Evolutionary conservation across 1,140 invertebrate genomes (phyloP), one percentile per base, ranked within the genome.

Genomic region (Listronotus bonariensis): DNA sequence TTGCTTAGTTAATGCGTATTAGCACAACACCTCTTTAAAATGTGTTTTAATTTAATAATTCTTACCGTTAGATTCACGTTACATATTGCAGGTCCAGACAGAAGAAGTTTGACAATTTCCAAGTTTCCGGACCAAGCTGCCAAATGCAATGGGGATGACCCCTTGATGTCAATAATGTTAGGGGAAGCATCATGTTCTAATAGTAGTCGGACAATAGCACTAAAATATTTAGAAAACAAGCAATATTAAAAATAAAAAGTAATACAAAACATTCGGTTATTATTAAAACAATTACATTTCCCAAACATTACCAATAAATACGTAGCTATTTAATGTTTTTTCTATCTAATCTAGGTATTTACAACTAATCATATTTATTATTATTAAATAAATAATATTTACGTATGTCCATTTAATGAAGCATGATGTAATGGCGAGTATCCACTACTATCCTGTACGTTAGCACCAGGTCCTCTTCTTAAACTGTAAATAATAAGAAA

Each of bases 341-440:
- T n/a, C n/a, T n/a, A n/a, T n/a, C n/a, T n/a, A n/a, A n/a, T n/a
- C n/a, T n/a, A n/a, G n/a, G n/a, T n/a, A n/a, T n/a, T n/a, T n/a
- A n/a, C n/a, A n/a, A n/a, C n/a, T n/a, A n/a, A n/a, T n/a, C n/a
- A n/a, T n/a, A n/a, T 26, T 26, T 26, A 26, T 26, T 26, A 26
- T 26, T 26, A 26, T 3, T 26, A 26, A 26, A 26, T 26, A 26
- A 26, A 26, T 1, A 6, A 54, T 54, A 83, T 86, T 86, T 87
- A 96, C 92, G 85, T 89, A 78, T 98, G 95, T 6, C 95, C 94
- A 80, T 97, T 95, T 36, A 98, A 84, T 51, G 95, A 91, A 42
- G 96, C 94, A 79, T 96, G 92, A 79, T 99, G 96, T 40, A 99
- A 84, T 6, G 94, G 89, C 7, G 96, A 95, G 77, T 96, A 97